phyloP scores from a whole-genome alignment of 2,113 vertebrate genomes.

The Vulpes vulpes region DNA sequence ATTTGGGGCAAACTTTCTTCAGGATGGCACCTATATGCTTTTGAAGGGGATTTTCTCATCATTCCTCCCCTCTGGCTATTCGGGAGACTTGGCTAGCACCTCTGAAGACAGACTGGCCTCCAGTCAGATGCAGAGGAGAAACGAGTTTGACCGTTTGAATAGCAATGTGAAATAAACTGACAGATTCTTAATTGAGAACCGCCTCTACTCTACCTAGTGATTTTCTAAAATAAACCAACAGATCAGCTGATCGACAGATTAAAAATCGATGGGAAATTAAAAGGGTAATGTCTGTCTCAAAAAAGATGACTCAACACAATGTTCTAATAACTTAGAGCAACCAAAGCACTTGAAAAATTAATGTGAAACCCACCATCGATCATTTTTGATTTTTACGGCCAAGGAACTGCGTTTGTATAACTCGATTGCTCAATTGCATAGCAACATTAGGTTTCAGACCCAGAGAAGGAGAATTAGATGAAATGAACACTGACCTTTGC shows the following conservation, averaged over 20 bases:
- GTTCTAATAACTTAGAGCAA: conserved; percentile 58
- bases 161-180: conserved; percentile 38
- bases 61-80: background rate
- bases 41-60: background rate
- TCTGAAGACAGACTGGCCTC: background rate
- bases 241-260: conserved; percentile 28
- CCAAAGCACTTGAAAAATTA: conserved; percentile 74
- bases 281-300: conserved; percentile 47
- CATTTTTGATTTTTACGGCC: conserved; percentile 65
- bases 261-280: conserved; percentile 46
- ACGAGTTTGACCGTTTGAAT: background rate
- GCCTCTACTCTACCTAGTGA: background rate
- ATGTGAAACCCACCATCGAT: conserved; percentile 63
- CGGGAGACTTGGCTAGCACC: background rate
- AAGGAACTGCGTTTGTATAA: conserved; percentile 61
- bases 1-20: background rate
- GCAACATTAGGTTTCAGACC: conserved; percentile 29
- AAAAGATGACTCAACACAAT: conserved; percentile 55
- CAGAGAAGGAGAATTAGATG: conserved; percentile 61
- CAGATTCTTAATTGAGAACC: conserved; percentile 49
- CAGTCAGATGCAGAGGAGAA: conserved; percentile 31
- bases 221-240: conserved; percentile 53
- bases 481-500: conserved; percentile 69
- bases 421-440: conserved; percentile 34
- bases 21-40: background rate